phyloP scores from a whole-genome alignment of 2,888 invertebrate genomes.

The Lomographa bimaculata region DNA sequence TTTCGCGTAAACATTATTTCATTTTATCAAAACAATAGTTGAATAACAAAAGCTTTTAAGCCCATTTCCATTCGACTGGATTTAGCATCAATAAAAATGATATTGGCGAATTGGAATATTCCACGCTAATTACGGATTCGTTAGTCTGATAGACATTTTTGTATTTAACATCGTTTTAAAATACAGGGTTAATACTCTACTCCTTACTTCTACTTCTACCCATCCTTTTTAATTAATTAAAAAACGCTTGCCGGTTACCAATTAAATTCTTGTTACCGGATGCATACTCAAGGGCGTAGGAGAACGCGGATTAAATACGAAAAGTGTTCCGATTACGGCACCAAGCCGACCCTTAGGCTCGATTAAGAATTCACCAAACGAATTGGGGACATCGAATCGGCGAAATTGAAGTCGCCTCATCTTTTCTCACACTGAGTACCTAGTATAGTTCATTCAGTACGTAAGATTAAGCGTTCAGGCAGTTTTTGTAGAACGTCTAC shows the following conservation, averaged over 20 bases:
- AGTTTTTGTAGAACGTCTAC: conserved; percentile 10
- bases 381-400: conserved; percentile 79
- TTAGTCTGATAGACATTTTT: too few relatives aligned
- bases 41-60: background rate
- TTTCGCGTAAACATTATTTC: conserved; percentile 12
- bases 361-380: conserved; percentile 79
- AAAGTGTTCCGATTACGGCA: conserved; percentile 62
- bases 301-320: conserved; percentile 72
- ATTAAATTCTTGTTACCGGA: conserved; percentile 61
- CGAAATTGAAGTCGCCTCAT: conserved; percentile 76
- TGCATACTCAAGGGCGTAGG: conserved; percentile 47
- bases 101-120: background rate
- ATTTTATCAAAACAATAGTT: background rate
- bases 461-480: conserved; percentile 6
- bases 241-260: conserved; percentile 36
- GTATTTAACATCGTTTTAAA: too few relatives aligned
- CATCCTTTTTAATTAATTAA: conserved; percentile 30
- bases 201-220: too few relatives aligned
- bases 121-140: background rate
- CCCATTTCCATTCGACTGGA: too few relatives aligned
- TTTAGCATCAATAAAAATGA: too few relatives aligned
- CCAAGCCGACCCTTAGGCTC: conserved; percentile 60
- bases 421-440: conserved; percentile 69
- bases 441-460: conserved; percentile 30
- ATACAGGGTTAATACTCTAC: too few relatives aligned